These are phyloP conservation scores for Trichopria drosophilae DNA, from an alignment of 2,888 invertebrate genomes.

Conservation along the genomic window DNA sequence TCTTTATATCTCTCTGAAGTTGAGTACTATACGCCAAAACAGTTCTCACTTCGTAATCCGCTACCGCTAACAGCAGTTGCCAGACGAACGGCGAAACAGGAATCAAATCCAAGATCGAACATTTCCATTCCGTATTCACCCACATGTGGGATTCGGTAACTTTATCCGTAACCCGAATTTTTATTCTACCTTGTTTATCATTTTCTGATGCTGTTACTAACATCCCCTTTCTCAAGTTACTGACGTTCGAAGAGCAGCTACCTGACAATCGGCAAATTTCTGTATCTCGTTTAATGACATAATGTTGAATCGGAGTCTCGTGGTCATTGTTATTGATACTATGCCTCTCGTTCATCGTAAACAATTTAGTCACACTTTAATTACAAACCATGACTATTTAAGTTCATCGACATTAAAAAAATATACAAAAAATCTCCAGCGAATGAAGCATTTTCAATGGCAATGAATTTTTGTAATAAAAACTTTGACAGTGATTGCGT, in stretches of 20 bases:
- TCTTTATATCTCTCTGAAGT: conserved; percentile 58
- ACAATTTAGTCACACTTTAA: no score
- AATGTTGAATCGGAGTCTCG: conserved; percentile 37
- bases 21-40: conserved; percentile 58
- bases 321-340: no score
- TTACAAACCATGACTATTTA: no score
- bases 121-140: conserved; percentile 52
- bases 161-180: conserved; percentile 40
- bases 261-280: conserved; percentile 42
- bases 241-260: conserved; percentile 42
- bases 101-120: conserved; percentile 45
- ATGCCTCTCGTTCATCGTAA: no score
- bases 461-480: no score
- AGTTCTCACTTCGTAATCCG: conserved; percentile 59
- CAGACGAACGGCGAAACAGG: conserved; percentile 54
- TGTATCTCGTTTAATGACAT: conserved; percentile 43
- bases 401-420: no score
- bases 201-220: conserved; percentile 46
- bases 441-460: no score
- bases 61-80: conserved; percentile 62
- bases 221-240: conserved; percentile 42
- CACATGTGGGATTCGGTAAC: conserved; percentile 39
- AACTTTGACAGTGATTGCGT: no score
- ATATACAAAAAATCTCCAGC: no score
- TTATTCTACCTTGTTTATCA: conserved; percentile 40